phyloP scores from a whole-genome alignment of 1,140 invertebrate genomes.

The Bombus picipes region DNA sequence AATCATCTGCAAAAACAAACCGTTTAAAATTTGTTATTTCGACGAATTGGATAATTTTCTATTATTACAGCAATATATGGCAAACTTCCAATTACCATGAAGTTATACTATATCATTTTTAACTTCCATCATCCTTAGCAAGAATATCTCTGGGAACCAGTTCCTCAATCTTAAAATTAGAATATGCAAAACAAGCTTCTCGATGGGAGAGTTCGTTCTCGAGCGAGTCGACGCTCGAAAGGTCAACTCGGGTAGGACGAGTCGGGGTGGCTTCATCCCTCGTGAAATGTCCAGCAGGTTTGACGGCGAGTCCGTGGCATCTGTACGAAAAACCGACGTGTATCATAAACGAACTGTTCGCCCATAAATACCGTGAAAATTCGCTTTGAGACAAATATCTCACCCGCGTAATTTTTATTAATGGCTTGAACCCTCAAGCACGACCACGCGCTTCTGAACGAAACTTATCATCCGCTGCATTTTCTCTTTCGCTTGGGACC shows the following conservation, averaged over 20 bases:
- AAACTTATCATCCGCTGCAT: neutral
- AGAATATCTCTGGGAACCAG: neutral
- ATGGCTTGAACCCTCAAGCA: neutral
- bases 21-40: neutral
- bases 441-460: neutral
- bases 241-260: neutral
- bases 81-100: neutral
- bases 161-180: neutral
- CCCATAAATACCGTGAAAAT: slow-evolving; percentile 12
- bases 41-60: neutral
- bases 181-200: slow-evolving; percentile 1
- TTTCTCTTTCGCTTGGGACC: neutral
- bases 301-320: neutral
- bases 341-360: neutral
- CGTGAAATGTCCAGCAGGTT: neutral
- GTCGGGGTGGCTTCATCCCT: too few relatives aligned
- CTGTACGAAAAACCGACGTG: neutral
- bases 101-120: too few relatives aligned
- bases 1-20: neutral
- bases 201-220: neutral
- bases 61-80: too few relatives aligned
- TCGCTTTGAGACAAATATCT: slow-evolving; percentile 30
- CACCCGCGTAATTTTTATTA: slow-evolving; percentile 38
- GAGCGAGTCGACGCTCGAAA: neutral
- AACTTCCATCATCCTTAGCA: neutral